These are phyloP conservation scores for Platanista minor DNA, from an alignment of 2,113 vertebrate genomes.

Conservation along the genomic window DNA sequence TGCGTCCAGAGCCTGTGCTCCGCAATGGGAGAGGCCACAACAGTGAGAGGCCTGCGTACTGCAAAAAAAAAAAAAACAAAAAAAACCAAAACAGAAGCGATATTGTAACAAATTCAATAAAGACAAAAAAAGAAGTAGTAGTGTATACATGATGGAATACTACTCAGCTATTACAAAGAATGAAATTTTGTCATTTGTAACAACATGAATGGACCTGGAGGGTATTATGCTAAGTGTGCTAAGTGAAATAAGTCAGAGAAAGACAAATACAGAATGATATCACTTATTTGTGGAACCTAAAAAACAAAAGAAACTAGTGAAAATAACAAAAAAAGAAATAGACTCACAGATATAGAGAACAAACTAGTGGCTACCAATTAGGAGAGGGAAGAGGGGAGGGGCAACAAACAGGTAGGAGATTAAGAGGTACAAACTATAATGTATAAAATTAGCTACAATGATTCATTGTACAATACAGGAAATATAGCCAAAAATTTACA, in stretches of 20 bases:
- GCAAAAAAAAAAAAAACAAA: no score
- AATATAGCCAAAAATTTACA: neutral
- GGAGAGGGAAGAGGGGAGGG: neutral
- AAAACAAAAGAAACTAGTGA: neutral
- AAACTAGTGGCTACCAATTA: neutral
- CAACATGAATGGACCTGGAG: neutral
- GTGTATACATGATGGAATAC: neutral
- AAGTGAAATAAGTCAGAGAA: neutral
- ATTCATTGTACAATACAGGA: neutral
- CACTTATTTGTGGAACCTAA: neutral
- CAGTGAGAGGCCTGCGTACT: no score
- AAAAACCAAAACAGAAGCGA: no score
- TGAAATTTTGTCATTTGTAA: neutral
- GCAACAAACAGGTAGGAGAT: neutral
- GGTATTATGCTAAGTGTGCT: neutral
- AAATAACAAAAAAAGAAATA: neutral
- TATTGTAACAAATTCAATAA: no score
- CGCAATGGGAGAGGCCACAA: no score
- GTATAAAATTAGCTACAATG: neutral
- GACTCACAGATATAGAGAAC: neutral
- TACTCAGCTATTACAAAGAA: neutral
- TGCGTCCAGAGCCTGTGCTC: no score
- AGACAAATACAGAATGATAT: neutral
- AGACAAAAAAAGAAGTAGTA: neutral
- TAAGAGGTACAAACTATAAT: neutral